Conservation (phyloP, 2,888 invertebrate genomes). For the Ditylenchus weischeri region DNA sequence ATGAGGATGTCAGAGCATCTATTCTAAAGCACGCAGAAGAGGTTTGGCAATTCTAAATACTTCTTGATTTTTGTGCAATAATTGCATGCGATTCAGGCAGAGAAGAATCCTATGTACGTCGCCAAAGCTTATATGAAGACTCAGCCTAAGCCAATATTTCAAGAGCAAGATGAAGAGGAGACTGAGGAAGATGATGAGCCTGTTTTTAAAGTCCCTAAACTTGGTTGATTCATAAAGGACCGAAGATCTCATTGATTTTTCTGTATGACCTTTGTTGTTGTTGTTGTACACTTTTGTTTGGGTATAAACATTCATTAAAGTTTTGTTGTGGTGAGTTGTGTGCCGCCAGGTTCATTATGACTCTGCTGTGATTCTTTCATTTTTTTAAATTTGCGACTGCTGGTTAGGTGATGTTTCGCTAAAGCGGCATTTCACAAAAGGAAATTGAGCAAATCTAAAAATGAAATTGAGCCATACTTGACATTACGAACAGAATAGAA, state of each 20-base stretch:
- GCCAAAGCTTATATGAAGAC: constrained; percentile 53
- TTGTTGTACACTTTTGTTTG: constrained; percentile 9
- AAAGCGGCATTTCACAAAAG: no score
- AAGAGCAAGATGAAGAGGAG: constrained; percentile 45
- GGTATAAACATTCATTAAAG: not conserved
- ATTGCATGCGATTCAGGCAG: constrained; percentile 37
- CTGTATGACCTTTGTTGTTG: not conserved
- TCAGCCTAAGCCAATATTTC: constrained; percentile 56
- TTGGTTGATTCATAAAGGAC: constrained; percentile 21
- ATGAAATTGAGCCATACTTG: no score
- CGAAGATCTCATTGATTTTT: not conserved
- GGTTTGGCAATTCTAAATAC: constrained; percentile 13
- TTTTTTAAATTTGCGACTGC: no score
- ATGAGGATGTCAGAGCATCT: constrained; percentile 53
- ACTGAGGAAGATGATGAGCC: constrained; percentile 42
- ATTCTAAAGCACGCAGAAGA: constrained; percentile 57
- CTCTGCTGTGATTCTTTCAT: not conserved
- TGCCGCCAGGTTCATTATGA: not conserved
- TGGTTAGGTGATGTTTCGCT: no score
- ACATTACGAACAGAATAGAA: no score
- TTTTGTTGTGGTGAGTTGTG: not conserved
- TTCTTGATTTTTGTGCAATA: constrained; percentile 7
- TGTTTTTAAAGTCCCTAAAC: constrained; percentile 35
- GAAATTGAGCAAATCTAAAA: no score
- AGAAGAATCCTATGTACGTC: constrained; percentile 50